A percentile compares a stretch with the other conserved stretches of the same genome.
phyloP scores from a whole-genome alignment of 2,888 invertebrate genomes.

The Strigamia crassipes region DNA sequence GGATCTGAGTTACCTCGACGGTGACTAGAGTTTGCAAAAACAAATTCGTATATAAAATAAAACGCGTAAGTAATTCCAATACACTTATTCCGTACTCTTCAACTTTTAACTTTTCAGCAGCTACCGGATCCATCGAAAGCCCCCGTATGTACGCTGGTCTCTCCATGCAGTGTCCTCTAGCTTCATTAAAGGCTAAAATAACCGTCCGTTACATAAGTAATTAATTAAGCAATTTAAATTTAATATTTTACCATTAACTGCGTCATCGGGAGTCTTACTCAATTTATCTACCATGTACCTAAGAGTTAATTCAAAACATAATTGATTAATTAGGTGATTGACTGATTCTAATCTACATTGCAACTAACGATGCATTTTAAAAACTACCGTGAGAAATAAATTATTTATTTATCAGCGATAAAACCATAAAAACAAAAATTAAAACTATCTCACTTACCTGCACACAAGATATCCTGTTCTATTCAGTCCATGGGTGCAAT shows the following conservation, averaged over 20 bases:
- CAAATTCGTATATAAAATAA: too few species aligned
- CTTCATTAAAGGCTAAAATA: conserved; percentile 17
- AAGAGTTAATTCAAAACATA: neutral
- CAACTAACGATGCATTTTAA: neutral
- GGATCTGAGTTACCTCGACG: too few species aligned
- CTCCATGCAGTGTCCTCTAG: conserved; percentile 15
- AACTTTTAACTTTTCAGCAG: neutral
- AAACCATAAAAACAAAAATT: conserved; percentile 8
- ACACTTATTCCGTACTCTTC: neutral
- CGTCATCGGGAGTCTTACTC: neutral
- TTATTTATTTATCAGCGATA: neutral
- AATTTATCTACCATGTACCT: conserved; percentile 28
- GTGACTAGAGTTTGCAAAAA: too few species aligned
- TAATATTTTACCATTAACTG: neutral
- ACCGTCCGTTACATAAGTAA: neutral
- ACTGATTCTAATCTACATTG: neutral
- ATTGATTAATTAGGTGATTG: neutral
- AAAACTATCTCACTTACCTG: conserved; percentile 24
- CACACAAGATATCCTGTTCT: conserved; percentile 37
- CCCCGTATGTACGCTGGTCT: neutral
- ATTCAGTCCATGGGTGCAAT: conserved; percentile 39
- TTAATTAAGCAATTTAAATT: neutral
- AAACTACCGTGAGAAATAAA: neutral
- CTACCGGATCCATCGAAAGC: neutral
- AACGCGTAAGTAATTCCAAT: neutral